Conservation (phyloP, 2,888 invertebrate species). For the Cryptosula pallasiana region DNA sequence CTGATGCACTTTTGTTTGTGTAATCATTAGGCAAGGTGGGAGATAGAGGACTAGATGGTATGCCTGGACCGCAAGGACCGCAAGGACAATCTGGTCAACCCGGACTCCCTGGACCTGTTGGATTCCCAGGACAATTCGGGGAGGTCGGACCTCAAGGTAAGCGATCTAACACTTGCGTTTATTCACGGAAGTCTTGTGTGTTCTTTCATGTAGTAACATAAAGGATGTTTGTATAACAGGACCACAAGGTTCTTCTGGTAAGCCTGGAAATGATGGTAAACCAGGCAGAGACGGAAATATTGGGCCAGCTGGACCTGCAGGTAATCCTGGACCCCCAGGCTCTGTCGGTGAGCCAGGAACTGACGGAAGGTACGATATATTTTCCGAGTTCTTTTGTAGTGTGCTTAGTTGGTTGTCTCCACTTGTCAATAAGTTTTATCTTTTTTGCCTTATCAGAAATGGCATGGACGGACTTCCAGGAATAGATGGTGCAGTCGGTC, state of each 20-base stretch:
- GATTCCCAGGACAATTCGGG: constrained; percentile 4
- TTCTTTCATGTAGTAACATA: too few species aligned
- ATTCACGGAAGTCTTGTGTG: too few species aligned
- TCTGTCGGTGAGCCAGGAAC: constrained; percentile 15
- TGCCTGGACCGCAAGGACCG: constrained; percentile 12
- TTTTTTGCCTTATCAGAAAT: too few species aligned
- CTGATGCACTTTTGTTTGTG: not conserved
- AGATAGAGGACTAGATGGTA: constrained; percentile 17
- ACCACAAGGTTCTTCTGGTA: constrained; percentile 18
- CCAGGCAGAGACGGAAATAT: constrained; percentile 14
- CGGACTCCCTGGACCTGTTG: not conserved
- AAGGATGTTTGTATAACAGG: not conserved
- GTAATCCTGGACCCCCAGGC: constrained; percentile 12
- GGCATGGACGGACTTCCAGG: constrained; percentile 21
- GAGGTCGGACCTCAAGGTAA: constrained; percentile 22
- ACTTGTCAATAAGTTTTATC: too few species aligned
- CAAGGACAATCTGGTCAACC: not conserved
- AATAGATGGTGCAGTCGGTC: not conserved
- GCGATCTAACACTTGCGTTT: not conserved
- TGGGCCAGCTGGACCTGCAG: constrained; percentile 22
- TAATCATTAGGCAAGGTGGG: constrained; percentile 4
- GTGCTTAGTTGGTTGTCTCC: too few species aligned
- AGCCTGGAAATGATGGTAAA: not conserved
- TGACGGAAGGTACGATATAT: constrained; percentile 1
- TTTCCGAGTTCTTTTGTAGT: not conserved